These are phyloP conservation scores for Himalopsyche japonica DNA, from an alignment of 2,888 invertebrate species.

Conservation along the genomic window DNA sequence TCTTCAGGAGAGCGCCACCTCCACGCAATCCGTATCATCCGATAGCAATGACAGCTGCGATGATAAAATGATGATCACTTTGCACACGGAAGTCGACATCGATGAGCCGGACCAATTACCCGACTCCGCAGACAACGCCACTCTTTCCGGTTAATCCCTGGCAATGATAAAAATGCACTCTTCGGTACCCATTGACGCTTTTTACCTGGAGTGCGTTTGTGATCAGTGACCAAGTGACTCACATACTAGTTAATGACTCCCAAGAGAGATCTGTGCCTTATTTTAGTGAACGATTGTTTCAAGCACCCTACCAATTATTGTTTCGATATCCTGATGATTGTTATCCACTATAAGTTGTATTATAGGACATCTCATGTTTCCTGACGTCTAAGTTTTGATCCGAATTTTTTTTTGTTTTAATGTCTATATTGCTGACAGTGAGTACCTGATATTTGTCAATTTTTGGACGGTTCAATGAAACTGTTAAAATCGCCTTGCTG, in stretches of 20 bases:
- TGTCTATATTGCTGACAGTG: too few relatives aligned
- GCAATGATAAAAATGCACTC: neutral
- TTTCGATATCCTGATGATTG: neutral
- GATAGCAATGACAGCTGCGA: constrained; percentile 74
- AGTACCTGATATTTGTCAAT: too few relatives aligned
- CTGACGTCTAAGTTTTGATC: neutral
- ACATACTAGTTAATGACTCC: neutral
- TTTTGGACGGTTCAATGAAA: too few relatives aligned
- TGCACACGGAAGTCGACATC: constrained; percentile 65
- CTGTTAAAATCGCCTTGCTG: too few relatives aligned
- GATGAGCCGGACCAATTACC: constrained; percentile 47
- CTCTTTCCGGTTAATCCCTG: constrained; percentile 18
- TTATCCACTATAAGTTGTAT: neutral
- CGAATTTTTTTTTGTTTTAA: too few relatives aligned
- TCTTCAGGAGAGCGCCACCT: constrained; percentile 69
- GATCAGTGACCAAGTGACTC: neutral
- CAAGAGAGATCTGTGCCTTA: neutral
- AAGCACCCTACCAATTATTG: neutral
- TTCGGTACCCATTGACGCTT: neutral
- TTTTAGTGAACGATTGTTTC: neutral
- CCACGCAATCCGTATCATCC: constrained; percentile 72
- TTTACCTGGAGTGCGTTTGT: neutral
- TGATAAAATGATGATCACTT: constrained; percentile 77
- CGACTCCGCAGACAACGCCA: constrained; percentile 15
- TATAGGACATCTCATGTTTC: neutral